A percentile compares a stretch with the other conserved stretches of the same genome.
Evolutionary conservation across 2,797 vertebrate genomes (phyloP).

Genomic region (Thaleichthys pacificus): DNA sequence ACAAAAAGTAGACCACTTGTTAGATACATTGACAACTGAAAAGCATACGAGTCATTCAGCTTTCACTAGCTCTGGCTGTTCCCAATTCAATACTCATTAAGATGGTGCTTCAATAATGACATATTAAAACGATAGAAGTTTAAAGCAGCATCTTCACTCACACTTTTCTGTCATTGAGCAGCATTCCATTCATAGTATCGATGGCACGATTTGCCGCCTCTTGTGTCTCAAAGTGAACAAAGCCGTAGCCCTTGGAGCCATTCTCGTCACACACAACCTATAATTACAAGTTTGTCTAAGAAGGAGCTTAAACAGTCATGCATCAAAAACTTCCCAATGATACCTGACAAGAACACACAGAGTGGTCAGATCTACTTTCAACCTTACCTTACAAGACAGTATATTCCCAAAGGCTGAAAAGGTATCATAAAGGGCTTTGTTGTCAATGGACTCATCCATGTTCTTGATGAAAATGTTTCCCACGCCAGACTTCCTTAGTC

Average conservation of each 20-base stretch:
- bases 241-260: slow-evolving; percentile 94
- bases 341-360: not conserved
- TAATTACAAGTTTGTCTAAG: slow-evolving; percentile 16
- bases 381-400: slow-evolving; percentile 92
- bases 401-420: slow-evolving; percentile 98
- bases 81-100: not conserved
- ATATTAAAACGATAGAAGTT: not conserved
- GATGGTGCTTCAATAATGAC: not conserved
- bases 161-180: slow-evolving; percentile 97
- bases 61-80: not conserved
- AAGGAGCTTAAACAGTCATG: not conserved
- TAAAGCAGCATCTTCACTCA: slow-evolving; percentile 68
- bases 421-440: slow-evolving; percentile 96
- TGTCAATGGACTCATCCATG: slow-evolving; percentile 97
- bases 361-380: not conserved
- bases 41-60: too few species aligned
- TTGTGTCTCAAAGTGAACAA: slow-evolving; percentile 96
- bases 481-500: slow-evolving; percentile 93
- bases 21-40: too few species aligned
- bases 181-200: slow-evolving; percentile 95
- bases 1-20: too few species aligned
- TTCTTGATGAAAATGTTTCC: slow-evolving; percentile 99
- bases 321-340: not conserved
- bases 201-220: slow-evolving; percentile 92
- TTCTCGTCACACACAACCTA: slow-evolving; percentile 94